Evolutionary conservation across 2,113 vertebrate genomes (phyloP).

Genomic region (Amphiprion percula): DNA sequence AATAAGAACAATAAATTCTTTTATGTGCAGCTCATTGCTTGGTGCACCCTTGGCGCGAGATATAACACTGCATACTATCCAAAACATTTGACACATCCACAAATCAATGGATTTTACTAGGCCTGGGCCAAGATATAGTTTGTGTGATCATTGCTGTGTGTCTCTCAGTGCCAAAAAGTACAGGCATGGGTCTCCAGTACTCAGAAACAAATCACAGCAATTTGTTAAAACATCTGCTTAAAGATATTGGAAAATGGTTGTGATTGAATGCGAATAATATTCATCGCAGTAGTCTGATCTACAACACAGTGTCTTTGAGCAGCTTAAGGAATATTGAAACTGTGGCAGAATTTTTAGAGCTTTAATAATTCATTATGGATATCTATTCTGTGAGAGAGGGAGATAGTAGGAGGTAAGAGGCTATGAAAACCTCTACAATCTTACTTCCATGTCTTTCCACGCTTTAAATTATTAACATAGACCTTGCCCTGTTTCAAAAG

Average conservation of each 20-base stretch:
- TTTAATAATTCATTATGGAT: slow-evolving; percentile 78
- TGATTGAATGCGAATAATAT: slow-evolving; percentile 65
- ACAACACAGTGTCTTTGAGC: slow-evolving; percentile 76
- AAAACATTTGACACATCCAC: slow-evolving; percentile 53
- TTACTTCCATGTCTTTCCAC: slow-evolving; percentile 34
- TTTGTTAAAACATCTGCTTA: slow-evolving; percentile 71
- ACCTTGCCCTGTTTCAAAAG: slow-evolving; percentile 43
- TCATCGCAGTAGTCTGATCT: slow-evolving; percentile 62
- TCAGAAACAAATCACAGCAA: slow-evolving; percentile 43
- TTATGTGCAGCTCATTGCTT: slow-evolving; percentile 53
- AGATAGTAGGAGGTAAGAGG: slow-evolving; percentile 35
- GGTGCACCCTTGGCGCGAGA: slow-evolving; percentile 41
- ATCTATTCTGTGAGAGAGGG: slow-evolving; percentile 41
- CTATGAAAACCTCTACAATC: slow-evolving; percentile 22
- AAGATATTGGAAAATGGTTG: slow-evolving; percentile 51
- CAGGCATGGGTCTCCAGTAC: slow-evolving; percentile 1
- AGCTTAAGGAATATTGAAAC: slow-evolving; percentile 75
- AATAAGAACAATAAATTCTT: slow-evolving; percentile 63
- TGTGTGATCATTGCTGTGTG: slow-evolving; percentile 50
- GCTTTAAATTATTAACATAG: slow-evolving; percentile 64
- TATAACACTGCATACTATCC: slow-evolving; percentile 58
- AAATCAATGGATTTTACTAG: slow-evolving; percentile 64
- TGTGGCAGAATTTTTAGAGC: slow-evolving; percentile 62
- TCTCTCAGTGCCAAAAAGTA: slow-evolving; percentile 35
- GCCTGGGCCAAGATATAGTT: slow-evolving; percentile 51